Evolutionary conservation across 2,113 vertebrate species (phyloP).

Genomic region (Phyllopteryx taeniolatus): DNA sequence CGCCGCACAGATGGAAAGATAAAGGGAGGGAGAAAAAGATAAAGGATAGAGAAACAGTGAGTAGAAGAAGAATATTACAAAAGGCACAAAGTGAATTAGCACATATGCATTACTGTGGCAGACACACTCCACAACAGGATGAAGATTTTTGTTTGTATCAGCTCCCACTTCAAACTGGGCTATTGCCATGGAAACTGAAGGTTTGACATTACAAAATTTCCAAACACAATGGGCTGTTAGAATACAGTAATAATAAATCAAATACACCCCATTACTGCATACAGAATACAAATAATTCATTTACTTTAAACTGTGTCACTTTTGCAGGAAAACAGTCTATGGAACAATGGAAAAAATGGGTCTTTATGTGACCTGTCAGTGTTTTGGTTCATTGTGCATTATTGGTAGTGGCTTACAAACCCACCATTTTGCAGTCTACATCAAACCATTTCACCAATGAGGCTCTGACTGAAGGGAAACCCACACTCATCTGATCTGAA

Average conservation of each 20-base stretch:
- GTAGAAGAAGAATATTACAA: conserved; percentile 1
- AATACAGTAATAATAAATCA: neutral
- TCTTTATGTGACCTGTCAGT: too few relatives aligned
- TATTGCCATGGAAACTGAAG: conserved; percentile 62
- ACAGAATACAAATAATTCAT: neutral
- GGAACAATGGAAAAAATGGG: neutral
- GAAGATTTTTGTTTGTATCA: conserved; percentile 7
- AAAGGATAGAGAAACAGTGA: conserved; percentile 6
- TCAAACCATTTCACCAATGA: too few relatives aligned
- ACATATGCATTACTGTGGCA: neutral
- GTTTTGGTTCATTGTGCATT: too few relatives aligned
- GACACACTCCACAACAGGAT: conserved; percentile 8
- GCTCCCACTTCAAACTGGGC: conserved; percentile 29
- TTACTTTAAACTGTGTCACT: too few relatives aligned
- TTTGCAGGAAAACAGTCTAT: neutral
- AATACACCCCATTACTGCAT: neutral
- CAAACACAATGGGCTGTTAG: conserved; percentile 7
- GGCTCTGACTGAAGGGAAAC: too few relatives aligned
- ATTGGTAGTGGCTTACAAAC: too few relatives aligned
- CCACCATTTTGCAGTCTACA: too few relatives aligned
- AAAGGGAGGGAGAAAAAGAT: neutral
- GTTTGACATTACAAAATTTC: conserved; percentile 37
- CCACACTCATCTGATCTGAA: too few relatives aligned
- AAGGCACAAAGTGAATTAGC: neutral
- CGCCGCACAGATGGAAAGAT: conserved; percentile 12